Base-by-base conservation (phyloP, 2,113 vertebrate species). In the Thinocorus orbignyianus region DNA sequence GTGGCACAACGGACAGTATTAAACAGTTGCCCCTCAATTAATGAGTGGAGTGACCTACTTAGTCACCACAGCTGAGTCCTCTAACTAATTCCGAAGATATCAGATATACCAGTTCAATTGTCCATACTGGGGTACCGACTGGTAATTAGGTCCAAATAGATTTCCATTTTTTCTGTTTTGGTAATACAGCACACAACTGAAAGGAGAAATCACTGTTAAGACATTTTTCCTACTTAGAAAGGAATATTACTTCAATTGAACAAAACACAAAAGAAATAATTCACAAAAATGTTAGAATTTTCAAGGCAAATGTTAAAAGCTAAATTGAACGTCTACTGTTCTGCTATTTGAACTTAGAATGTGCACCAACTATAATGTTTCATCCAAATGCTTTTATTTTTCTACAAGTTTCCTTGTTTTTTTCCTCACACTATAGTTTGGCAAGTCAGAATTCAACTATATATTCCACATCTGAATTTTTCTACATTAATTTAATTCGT, bases 1-100 rank as follows among this genome's bases (percentile, higher is more conserved):
- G 89, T 82, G 90, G 88, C 86, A 93, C 86, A 84, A 85, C 4
- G 11, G 77, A 91, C 90, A 95, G 62, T 85, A 95, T 91, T 90
- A 97, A 90, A 85, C 86, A 96, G 90, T 88, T 95, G 73, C 86
- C 88, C 93, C 91, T 85, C 87, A 81, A 86, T 93, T 96, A 97
- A 97, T 91, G 85, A 93, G 41, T 49, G 79, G 95, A 97, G 90
- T 88, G 92, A 95, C 95, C 95, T 88, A 94, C 73, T 96, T 93
- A 97, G 91, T 88, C 69, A 92, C 54, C 77, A 81, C 86, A 97
- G 81, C 96, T 93, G 90, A 96, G 95, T 88, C 87, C 91, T 95
- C 87, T 52, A 81, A 81, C 80, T 76, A 85, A 92, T 96, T 88
- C 90, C 80, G 85, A 74, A 84, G 62, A 42, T 55, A 93, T 2